Conservation (phyloP, 2,797 vertebrate genomes). For the Botia almorhae region DNA sequence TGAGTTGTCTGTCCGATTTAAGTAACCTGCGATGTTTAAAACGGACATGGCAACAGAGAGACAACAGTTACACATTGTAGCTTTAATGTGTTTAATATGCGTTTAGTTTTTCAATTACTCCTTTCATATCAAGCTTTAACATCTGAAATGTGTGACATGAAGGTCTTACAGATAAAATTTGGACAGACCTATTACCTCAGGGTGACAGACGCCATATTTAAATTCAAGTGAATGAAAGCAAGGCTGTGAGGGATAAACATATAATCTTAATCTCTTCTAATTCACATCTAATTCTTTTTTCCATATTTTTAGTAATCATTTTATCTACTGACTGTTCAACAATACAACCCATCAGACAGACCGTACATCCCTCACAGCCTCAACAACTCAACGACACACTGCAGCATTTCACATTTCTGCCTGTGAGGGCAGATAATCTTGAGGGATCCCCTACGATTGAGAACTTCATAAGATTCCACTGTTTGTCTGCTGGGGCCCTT, state of each 20-base stretch:
- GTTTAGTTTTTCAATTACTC: neutral
- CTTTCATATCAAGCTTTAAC: neutral
- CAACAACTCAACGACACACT: neutral
- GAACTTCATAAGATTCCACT: conserved; percentile 58
- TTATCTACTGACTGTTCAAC: neutral
- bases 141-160: neutral
- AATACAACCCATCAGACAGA: neutral
- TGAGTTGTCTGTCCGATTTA: no score
- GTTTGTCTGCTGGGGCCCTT: conserved; percentile 60
- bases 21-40: no score
- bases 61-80: no score
- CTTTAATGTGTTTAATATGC: neutral
- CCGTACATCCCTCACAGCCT: neutral
- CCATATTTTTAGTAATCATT: neutral
- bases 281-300: neutral
- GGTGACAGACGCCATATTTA: no score
- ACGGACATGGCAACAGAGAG: no score
- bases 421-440: neutral
- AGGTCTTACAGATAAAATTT: neutral
- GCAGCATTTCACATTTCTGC: conserved; percentile 2
- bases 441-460: neutral
- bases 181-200: no score
- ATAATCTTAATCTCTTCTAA: no score
- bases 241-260: no score
- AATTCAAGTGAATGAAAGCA: no score